Evolutionary conservation across 2,797 vertebrate species (phyloP).

Genomic region (Anas acuta): DNA sequence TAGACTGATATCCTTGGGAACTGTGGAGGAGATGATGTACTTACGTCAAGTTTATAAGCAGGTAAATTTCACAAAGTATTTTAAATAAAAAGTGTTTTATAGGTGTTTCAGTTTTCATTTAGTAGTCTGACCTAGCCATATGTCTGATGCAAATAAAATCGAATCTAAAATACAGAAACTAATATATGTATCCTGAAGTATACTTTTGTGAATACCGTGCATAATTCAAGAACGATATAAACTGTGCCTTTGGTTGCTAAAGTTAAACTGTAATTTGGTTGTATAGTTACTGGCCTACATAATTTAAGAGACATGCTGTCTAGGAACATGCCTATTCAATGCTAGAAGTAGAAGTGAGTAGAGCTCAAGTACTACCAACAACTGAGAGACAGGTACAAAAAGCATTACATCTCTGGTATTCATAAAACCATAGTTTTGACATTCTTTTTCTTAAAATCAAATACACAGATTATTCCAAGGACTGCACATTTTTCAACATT

Average conservation of each 20-base stretch:
- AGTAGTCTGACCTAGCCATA: neutral
- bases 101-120: neutral
- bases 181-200: neutral
- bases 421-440: neutral
- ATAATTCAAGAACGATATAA: neutral
- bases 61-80: constrained; percentile 74
- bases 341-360: neutral
- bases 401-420: neutral
- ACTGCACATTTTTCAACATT: neutral
- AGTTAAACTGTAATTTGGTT: neutral
- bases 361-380: neutral
- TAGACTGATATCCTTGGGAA: constrained; percentile 93
- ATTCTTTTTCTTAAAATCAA: neutral
- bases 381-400: neutral
- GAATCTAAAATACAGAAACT: neutral
- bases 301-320: neutral
- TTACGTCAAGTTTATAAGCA: constrained; percentile 97
- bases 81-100: neutral
- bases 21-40: constrained; percentile 95
- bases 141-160: neutral
- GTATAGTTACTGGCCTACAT: neutral
- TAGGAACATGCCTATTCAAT: neutral
- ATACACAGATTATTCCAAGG: neutral
- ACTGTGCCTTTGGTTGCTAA: neutral
- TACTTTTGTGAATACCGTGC: neutral